Conservation (phyloP, 2,113 vertebrate species). For the Phylloscopus trochilus region DNA sequence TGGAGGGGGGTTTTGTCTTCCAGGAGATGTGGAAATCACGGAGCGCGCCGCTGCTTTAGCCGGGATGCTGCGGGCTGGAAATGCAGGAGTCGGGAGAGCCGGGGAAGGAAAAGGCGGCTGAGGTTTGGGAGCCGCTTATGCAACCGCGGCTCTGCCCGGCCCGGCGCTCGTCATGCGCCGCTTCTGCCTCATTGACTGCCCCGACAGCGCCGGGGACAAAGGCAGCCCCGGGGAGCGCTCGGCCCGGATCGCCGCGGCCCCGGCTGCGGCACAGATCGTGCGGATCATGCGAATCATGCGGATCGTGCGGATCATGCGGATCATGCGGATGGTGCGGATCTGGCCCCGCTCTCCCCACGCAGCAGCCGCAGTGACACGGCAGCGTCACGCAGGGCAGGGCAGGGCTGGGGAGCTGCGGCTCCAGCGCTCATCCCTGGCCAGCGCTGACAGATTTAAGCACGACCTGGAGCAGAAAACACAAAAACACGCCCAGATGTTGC, state of each 20-base stretch:
- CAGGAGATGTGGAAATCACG: not conserved
- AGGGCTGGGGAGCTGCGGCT: not conserved
- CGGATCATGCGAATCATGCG: too few relatives aligned
- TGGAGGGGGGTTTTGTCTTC: accelerated
- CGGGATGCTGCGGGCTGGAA: not conserved
- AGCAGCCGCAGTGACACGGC: not conserved
- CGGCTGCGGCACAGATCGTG: accelerated
- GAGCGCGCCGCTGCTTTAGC: not conserved
- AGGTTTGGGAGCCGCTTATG: not conserved
- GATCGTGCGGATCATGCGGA: accelerated
- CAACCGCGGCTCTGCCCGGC: not conserved
- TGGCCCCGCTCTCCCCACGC: too few relatives aligned
- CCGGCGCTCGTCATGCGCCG: not conserved
- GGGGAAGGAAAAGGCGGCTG: not conserved
- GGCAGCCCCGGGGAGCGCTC: not conserved
- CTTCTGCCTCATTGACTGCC: not conserved
- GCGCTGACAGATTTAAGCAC: not conserved
- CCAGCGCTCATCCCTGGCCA: not conserved
- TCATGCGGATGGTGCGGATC: accelerated
- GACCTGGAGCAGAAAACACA: conserved; percentile 6
- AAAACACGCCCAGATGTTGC: conserved; percentile 68
- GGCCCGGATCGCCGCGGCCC: not conserved
- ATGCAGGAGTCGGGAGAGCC: not conserved
- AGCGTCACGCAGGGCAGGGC: accelerated
- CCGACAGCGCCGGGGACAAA: not conserved